Conservation (phyloP, 2,888 invertebrate species). For the Tachystola acroxantha region DNA sequence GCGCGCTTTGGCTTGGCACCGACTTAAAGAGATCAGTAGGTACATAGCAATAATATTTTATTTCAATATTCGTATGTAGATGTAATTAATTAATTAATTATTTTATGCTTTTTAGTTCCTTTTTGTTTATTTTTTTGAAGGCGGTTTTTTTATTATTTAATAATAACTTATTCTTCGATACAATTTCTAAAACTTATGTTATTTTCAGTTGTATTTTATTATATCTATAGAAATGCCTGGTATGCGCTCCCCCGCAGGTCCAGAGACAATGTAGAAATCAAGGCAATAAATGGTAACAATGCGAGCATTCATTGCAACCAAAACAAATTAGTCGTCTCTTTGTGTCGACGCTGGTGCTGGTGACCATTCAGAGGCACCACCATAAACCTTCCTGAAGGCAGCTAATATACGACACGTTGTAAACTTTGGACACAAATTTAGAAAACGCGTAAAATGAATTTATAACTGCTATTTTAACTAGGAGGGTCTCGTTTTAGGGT, state of each 20-base stretch:
- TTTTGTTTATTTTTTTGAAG: too few species aligned
- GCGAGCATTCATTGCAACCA: slow-evolving; percentile 58
- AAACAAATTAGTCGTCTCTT: slow-evolving; percentile 67
- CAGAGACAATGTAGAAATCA: slow-evolving; percentile 35
- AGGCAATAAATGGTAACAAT: slow-evolving; percentile 56
- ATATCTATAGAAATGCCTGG: too few species aligned
- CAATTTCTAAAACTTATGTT: too few species aligned
- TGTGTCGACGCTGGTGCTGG: slow-evolving; percentile 17
- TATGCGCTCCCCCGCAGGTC: slow-evolving; percentile 35
- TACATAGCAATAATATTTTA: too few species aligned
- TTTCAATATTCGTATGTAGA: too few species aligned
- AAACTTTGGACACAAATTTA: slow-evolving; percentile 43
- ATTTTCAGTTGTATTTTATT: too few species aligned
- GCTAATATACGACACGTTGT: slow-evolving; percentile 53
- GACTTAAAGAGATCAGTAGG: too few species aligned
- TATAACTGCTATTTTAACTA: slow-evolving; percentile 10
- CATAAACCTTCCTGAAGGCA: slow-evolving; percentile 36
- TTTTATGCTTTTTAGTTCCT: too few species aligned
- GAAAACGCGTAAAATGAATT: slow-evolving; percentile 20
- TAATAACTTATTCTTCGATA: too few species aligned
- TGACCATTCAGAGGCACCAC: slow-evolving; percentile 62
- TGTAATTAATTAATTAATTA: too few species aligned
- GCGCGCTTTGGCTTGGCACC: too few species aligned
- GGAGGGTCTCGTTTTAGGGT: background rate
- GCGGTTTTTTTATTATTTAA: too few species aligned